These are phyloP conservation scores for Ctenodactylus gundi DNA, from an alignment of 2,113 vertebrate species.

Conservation along the genomic window DNA sequence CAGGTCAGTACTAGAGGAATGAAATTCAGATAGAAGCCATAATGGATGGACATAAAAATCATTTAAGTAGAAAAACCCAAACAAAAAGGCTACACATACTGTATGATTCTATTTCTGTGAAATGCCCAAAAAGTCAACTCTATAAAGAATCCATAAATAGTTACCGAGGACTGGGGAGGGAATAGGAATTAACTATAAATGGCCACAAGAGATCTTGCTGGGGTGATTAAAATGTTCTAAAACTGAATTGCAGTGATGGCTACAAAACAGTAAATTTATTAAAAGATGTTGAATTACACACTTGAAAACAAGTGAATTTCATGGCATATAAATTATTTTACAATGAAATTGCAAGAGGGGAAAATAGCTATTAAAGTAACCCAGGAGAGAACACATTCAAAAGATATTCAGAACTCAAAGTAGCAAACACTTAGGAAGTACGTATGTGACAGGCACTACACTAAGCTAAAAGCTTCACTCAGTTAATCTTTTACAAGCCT, in stretches of 20 bases:
- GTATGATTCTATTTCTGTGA: background rate
- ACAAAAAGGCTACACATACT: background rate
- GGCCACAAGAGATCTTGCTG: background rate
- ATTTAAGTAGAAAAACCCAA: background rate
- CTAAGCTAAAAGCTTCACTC: background rate
- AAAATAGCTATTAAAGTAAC: background rate
- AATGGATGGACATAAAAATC: background rate
- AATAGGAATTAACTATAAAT: background rate
- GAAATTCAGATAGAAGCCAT: background rate
- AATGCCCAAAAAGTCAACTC: conserved; percentile 28
- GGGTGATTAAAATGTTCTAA: conserved; percentile 5
- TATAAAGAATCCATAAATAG: background rate
- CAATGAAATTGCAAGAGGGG: background rate
- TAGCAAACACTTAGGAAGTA: background rate
- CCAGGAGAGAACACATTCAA: background rate
- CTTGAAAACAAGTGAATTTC: background rate
- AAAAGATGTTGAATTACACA: background rate
- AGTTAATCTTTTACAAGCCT: background rate
- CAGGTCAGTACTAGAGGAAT: background rate
- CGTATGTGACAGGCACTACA: background rate
- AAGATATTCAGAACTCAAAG: conserved; percentile 1
- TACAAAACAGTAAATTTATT: background rate
- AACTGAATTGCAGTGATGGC: background rate
- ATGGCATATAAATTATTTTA: background rate
- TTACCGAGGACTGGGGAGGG: background rate